Evolutionary conservation across 2,113 vertebrate genomes (phyloP), one percentile per base, ranked within the genome.

Genomic region (Crotophaga sulcirostris): DNA sequence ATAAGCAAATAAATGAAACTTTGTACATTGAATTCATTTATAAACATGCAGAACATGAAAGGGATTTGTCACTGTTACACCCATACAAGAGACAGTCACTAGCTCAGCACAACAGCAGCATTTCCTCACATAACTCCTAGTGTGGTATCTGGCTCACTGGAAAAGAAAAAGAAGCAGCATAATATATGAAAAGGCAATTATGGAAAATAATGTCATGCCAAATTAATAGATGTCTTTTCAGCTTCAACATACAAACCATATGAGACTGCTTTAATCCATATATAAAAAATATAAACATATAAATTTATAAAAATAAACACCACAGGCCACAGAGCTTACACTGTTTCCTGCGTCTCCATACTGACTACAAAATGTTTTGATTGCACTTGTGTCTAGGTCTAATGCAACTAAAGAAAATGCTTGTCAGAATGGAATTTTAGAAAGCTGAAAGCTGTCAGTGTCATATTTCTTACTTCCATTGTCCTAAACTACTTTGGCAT

Each of bases 251-350:
- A 73, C 24, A 44, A 42, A 10, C 34, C 42, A 12, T 1, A 44
- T 24, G 14, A 91, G 42, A 72, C 29, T 33, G 26, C 74, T 94
- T 84, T 89, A 89, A 90, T 70, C 28, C 34, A 75, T 3, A 91
- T n/a, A n/a, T n/a, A n/a, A n/a, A n/a, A n/a, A n/a, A n/a, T n/a
- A n/a, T n/a, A n/a, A n/a, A n/a, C n/a, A n/a, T n/a, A n/a, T n/a
- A n/a, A n/a, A n/a, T 74, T 45, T 73, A 26, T 60, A 68, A 81
- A 94, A 93, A 84, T n/a, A 93, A 94, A 84, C 47, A 78, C 42
- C 19, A 31, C 26, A 47, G 74, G 72, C 74, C 74, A 85, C 69
- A 94, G 62, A 85, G 86, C 63, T 89, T 81, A 89, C 47, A 55
- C 24, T 4, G 1, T 51, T 95, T 95, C 68, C 80, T 68, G 34